Base-by-base conservation (phyloP, 2,797 vertebrate genomes). In the Zenarchopterus dispar region DNA sequence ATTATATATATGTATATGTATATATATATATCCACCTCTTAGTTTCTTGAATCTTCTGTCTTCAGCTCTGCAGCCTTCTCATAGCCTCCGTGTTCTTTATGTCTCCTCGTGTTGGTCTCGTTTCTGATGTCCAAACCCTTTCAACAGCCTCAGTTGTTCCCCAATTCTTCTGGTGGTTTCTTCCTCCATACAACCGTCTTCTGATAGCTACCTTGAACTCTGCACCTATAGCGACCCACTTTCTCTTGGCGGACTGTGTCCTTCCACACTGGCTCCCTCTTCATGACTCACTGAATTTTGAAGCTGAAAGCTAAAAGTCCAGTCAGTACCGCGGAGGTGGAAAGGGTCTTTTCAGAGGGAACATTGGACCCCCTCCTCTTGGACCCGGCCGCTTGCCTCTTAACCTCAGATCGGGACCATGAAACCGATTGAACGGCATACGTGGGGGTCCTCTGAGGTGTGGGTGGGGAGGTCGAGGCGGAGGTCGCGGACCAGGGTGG, bases 281-380 rank as follows among this genome's bases (percentile, higher is more conserved):
- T 54, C 39, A 4, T 42, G 51, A 11, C 45, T 65, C 57, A 58
- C 66, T 44, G 64, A 51, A 48, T 70, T 49, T 3, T 47, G 49
- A 43, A 63, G 33, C 33, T 36, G 9, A 36, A 36, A 36, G 33
- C 33, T 36, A 13, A 36, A 19, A 22, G 54, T 50, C 16, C 33
- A 10, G 59, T 98, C 93, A 98, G 93, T 95, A 97, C 70, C 94
- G 94, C 18, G 96, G 96, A 23, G 95, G 96, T 33, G 90, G 92
- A 76, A 94, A 97, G 9, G 96, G 96, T 85, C 97, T 96, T 89
- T 97, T 97, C 0, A 95, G 96, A 51, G 92, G 86, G 43, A 95
- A 97, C 88, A 95, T 95, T 0, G 94, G 95, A 36, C 93, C 92
- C 1, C 93, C 88, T 55, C 86, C 84, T 80, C 91, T 85, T 1